Percentiles rank a stretch among this genome's conserved stretches.
Evolutionary conservation across 2,113 vertebrate genomes (phyloP).

Genomic region (Labrus mixtus): DNA sequence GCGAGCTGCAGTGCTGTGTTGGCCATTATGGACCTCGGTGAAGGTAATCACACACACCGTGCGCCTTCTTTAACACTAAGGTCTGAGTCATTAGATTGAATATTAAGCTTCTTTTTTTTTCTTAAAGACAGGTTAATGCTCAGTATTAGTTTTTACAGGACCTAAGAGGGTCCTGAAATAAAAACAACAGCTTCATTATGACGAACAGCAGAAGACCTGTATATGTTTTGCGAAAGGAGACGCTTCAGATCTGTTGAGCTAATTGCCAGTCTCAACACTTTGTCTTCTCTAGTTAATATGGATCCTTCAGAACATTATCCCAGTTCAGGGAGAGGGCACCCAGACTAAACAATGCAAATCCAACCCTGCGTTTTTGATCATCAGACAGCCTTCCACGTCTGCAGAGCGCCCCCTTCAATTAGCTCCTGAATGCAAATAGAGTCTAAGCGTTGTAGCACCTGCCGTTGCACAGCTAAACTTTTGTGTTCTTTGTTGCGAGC

Average conservation of each 20-base stretch:
- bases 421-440: conserved; percentile 42
- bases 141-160: too few species aligned
- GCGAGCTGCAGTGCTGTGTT: conserved; percentile 87
- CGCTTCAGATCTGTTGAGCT: background rate
- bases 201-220: background rate
- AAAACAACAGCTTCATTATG: too few species aligned
- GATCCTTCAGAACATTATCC: background rate
- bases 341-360: conserved; percentile 14
- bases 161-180: too few species aligned
- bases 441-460: conserved; percentile 16
- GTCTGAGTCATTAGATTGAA: background rate
- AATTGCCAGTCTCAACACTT: background rate
- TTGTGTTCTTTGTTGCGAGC: conserved; percentile 9
- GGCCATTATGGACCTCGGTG: conserved; percentile 91
- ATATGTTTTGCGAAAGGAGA: background rate
- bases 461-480: conserved; percentile 19
- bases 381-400: conserved; percentile 11
- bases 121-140: background rate
- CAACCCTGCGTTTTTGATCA: background rate
- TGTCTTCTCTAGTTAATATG: background rate
- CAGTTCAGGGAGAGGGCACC: background rate
- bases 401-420: conserved; percentile 32
- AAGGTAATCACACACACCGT: conserved; percentile 70
- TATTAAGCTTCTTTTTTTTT: background rate
- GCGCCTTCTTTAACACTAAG: too few species aligned